Evolutionary conservation across 2,888 invertebrate species (phyloP).

Genomic region (Orgyia antiqua): DNA sequence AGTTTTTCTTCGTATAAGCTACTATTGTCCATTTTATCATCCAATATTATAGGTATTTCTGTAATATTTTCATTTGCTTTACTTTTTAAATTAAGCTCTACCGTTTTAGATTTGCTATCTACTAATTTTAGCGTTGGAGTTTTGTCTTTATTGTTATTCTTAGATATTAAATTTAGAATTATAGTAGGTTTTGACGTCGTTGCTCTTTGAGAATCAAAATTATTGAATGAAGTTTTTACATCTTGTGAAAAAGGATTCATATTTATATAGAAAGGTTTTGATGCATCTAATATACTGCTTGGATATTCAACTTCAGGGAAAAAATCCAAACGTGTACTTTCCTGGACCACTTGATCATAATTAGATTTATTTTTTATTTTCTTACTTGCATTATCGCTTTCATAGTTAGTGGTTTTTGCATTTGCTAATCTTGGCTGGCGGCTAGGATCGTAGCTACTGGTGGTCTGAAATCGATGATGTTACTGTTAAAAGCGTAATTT

Average conservation of each 20-base stretch:
- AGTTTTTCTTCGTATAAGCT: too few relatives aligned
- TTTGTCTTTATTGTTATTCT: conserved; percentile 1
- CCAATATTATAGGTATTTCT: conserved; percentile 1
- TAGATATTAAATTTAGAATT: conserved; percentile 8
- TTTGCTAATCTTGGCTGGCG: conserved; percentile 14
- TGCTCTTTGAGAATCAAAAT: conserved; percentile 8
- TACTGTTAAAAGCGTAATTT: not conserved
- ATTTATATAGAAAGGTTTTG: conserved; percentile 45
- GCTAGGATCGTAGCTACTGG: conserved; percentile 18
- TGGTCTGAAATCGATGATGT: conserved; percentile 20
- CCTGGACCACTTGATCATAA: conserved; percentile 11
- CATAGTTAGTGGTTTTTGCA: not conserved
- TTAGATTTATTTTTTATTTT: conserved; percentile 14
- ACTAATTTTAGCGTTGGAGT: not conserved
- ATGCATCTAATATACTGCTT: conserved; percentile 36
- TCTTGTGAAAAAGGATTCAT: conserved; percentile 43
- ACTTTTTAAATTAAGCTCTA: conserved; percentile 2
- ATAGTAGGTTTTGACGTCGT: conserved; percentile 10
- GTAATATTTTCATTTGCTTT: conserved; percentile 4
- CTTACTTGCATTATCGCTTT: not conserved
- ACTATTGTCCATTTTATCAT: not conserved
- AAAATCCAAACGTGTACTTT: conserved; percentile 19
- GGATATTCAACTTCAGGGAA: conserved; percentile 44
- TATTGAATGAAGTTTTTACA: conserved; percentile 36
- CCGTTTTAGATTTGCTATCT: not conserved